A percentile compares a stretch with the other conserved stretches of the same genome.
Conservation (phyloP, 2,888 invertebrate genomes). For the Drosophila neutralis region DNA sequence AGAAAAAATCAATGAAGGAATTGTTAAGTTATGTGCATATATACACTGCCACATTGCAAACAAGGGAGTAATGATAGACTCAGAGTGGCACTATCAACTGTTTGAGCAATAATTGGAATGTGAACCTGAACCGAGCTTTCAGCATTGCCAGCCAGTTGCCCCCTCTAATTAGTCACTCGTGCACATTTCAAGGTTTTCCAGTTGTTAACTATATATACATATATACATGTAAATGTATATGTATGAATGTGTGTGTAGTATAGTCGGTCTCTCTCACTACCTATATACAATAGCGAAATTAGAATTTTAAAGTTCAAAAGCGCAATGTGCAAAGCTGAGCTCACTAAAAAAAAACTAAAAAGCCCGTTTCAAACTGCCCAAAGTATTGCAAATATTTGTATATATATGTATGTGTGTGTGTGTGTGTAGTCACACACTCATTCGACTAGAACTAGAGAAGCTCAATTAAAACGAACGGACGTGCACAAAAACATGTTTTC, state of each 20-base stretch:
- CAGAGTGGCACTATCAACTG: neutral
- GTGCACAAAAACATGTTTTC: slow-evolving; percentile 62
- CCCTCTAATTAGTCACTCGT: slow-evolving; percentile 76
- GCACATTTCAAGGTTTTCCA: slow-evolving; percentile 76
- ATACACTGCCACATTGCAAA: neutral
- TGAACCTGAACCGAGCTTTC: slow-evolving; percentile 36
- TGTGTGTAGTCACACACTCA: slow-evolving; percentile 17
- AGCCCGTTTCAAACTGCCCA: slow-evolving; percentile 28
- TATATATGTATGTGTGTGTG: neutral
- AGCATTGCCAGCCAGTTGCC: slow-evolving; percentile 16
- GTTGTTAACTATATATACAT: slow-evolving; percentile 44
- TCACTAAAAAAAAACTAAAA: slow-evolving; percentile 2
- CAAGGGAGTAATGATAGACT: neutral
- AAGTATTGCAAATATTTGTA: slow-evolving; percentile 12
- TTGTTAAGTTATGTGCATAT: neutral
- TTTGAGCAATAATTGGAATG: slow-evolving; percentile 35
- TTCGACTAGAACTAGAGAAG: slow-evolving; percentile 37
- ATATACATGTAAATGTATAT: neutral
- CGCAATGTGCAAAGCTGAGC: slow-evolving; percentile 57
- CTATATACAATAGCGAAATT: slow-evolving; percentile 15
- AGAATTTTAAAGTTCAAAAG: slow-evolving; percentile 66
- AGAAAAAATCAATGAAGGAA: neutral
- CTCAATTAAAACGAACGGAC: slow-evolving; percentile 60
- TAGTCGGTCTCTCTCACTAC: neutral
- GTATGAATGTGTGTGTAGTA: slow-evolving; percentile 5